phyloP scores from a whole-genome alignment of 1,140 invertebrate genomes.

The Maniola jurtina region DNA sequence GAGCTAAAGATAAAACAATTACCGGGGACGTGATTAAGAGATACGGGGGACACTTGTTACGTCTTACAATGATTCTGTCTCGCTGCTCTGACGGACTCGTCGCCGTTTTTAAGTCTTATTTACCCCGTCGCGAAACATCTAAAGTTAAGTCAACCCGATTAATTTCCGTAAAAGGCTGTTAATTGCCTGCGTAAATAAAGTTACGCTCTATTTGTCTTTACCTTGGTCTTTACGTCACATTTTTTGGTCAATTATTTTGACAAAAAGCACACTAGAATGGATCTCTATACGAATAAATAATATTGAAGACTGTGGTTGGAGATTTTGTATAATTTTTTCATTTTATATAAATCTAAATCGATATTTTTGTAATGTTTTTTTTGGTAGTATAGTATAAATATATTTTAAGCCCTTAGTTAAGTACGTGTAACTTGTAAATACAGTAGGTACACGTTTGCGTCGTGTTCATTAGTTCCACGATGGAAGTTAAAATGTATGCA shows the following conservation, averaged over 20 bases:
- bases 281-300: too few species aligned
- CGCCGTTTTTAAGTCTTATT: conserved; percentile 39
- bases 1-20: conserved; percentile 79
- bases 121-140: conserved; percentile 34
- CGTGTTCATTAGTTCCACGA: not conserved
- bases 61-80: conserved; percentile 58
- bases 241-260: too few species aligned
- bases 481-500: conserved; percentile 4
- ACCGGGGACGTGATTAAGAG: conserved; percentile 75
- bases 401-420: too few species aligned
- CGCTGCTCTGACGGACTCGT: conserved; percentile 44
- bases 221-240: not conserved
- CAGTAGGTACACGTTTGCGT: not conserved
- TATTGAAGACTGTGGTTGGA: too few species aligned
- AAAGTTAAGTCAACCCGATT: conserved; percentile 38
- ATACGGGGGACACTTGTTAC: conserved; percentile 76
- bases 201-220: not conserved
- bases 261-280: too few species aligned
- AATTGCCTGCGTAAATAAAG: conserved; percentile 16
- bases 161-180: conserved; percentile 29
- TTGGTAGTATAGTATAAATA: too few species aligned
- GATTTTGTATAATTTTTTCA: too few species aligned
- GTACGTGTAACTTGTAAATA: not conserved
- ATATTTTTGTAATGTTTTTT: too few species aligned
- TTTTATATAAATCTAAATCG: too few species aligned